Conservation (phyloP, 2,888 invertebrate genomes). For the Drosophila atroscutellata region DNA sequence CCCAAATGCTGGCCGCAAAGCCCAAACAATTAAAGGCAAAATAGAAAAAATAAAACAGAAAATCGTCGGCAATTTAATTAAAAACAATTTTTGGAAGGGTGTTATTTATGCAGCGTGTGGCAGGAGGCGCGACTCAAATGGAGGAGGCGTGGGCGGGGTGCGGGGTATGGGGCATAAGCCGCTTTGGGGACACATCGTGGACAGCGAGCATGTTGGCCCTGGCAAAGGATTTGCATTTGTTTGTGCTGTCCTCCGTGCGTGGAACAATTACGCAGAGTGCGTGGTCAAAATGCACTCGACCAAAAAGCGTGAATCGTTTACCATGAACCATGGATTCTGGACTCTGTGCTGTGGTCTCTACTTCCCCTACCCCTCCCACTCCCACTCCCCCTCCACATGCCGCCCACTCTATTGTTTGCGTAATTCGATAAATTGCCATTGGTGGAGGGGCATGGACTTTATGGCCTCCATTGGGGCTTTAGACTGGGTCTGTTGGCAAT, state of each 20-base stretch:
- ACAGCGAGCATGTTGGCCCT: slow-evolving; percentile 46
- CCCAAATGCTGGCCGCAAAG: slow-evolving; percentile 35
- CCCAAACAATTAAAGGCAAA: slow-evolving; percentile 48
- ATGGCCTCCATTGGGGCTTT: slow-evolving; percentile 31
- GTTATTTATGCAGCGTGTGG: slow-evolving; percentile 25
- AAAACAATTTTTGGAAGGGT: slow-evolving; percentile 43
- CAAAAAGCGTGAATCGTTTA: slow-evolving; percentile 23
- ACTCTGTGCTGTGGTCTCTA: slow-evolving; percentile 3
- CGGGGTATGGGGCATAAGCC: slow-evolving; percentile 45
- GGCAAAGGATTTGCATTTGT: slow-evolving; percentile 65
- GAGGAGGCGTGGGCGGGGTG: neutral
- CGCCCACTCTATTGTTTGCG: slow-evolving; percentile 53
- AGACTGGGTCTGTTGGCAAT: slow-evolving; percentile 30
- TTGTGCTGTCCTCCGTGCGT: slow-evolving; percentile 38
- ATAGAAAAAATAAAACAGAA: slow-evolving; percentile 21
- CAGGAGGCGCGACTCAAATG: neutral
- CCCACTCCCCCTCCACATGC: neutral
- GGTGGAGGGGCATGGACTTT: slow-evolving; percentile 7
- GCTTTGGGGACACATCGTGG: slow-evolving; percentile 43
- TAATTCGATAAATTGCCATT: slow-evolving; percentile 67
- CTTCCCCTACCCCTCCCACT: neutral
- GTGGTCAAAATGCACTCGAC: slow-evolving; percentile 45
- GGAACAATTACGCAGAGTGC: slow-evolving; percentile 69
- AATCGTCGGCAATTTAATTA: slow-evolving; percentile 71
- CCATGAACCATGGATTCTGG: slow-evolving; percentile 1